These are phyloP conservation scores for Anastatus disparis DNA, from an alignment of 1,140 invertebrate species.

Conservation along the genomic window DNA sequence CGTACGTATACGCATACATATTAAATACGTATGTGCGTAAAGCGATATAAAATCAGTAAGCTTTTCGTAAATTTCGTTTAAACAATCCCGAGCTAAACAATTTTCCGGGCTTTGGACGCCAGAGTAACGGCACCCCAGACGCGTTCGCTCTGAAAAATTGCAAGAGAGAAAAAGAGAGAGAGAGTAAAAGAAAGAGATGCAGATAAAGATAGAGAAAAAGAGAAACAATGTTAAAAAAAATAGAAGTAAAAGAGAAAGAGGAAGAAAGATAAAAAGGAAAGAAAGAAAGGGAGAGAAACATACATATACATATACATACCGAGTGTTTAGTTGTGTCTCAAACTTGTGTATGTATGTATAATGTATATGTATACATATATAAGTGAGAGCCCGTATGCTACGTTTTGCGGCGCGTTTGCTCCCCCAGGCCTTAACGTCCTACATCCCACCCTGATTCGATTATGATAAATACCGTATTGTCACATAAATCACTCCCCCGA, in stretches of 20 bases:
- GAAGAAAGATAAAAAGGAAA: background rate
- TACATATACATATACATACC: background rate
- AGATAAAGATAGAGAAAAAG: constrained; percentile 20
- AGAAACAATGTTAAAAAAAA: background rate
- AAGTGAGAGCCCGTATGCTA: constrained; percentile 20
- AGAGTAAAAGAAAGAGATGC: background rate
- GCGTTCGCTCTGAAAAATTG: no score
- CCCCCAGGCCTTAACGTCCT: constrained; percentile 38
- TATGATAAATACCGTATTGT: constrained; percentile 45
- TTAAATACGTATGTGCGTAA: no score
- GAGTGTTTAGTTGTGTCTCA: constrained; percentile 12
- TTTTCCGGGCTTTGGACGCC: constrained; percentile 37
- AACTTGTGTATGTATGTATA: no score
- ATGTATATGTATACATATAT: no score
- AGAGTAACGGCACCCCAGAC: constrained; percentile 40
- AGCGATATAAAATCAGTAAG: constrained; percentile 40
- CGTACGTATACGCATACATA: no score
- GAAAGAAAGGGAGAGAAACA: constrained; percentile 22
- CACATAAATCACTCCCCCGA: constrained; percentile 40
- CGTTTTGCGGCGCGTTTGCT: constrained; percentile 20
- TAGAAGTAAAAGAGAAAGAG: background rate
- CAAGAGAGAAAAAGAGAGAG: background rate
- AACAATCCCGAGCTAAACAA: constrained; percentile 43
- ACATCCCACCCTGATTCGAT: constrained; percentile 42
- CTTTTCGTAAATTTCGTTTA: constrained; percentile 45